Evolutionary conservation across 2,888 invertebrate species (phyloP), one percentile per base, ranked within the genome.

Genomic region (Drosophila ochracea): DNA sequence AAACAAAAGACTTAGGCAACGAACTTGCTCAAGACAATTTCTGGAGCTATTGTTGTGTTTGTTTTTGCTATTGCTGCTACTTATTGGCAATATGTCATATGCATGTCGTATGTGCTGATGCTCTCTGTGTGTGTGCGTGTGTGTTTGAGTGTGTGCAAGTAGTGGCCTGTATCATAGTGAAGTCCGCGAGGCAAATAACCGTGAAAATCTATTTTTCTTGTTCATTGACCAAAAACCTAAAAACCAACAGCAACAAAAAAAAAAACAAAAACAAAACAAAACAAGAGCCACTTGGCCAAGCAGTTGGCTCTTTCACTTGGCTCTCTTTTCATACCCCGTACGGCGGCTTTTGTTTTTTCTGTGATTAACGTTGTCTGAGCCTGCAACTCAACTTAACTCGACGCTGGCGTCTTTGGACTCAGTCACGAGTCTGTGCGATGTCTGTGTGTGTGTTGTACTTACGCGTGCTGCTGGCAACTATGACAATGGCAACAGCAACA

Each of bases 191-290:
- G 88, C 86, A 89, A 85, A 83, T 88, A 89, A 88, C 90, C 87
- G 90, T 88, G 87, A 88, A 88, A 90, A 80, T 71, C 84, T 77
- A 88, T 88, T 88, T 88, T 90, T 90, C 87, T 90, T 88, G 90
- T 90, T 88, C 87, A 90, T 90, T 88, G 87, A 86, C 86, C 89
- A 87, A 89, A 84, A 81, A 84, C 70, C 69, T 67, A 63, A 82
- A 70, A 70, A 31, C 58, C 47, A 21, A 61, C 54, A 62, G 53
- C 49, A 75, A 60, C 58, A 60, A 43, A 41, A 59, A 28, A 50
- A 39, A 54, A 70, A 49, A 58, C 35, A 37, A 55, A 31, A 53
- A 35, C 52, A 70, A 49, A 43, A 35, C 13, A 53, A 47, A 50
- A 57, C 49, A 60, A 54, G 47, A 71, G 66, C 60, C 67, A 53